Percentiles rank a stretch among this genome's conserved stretches.
Evolutionary conservation across 2,888 invertebrate species (phyloP).

Genomic region (Cephonodes hylas): DNA sequence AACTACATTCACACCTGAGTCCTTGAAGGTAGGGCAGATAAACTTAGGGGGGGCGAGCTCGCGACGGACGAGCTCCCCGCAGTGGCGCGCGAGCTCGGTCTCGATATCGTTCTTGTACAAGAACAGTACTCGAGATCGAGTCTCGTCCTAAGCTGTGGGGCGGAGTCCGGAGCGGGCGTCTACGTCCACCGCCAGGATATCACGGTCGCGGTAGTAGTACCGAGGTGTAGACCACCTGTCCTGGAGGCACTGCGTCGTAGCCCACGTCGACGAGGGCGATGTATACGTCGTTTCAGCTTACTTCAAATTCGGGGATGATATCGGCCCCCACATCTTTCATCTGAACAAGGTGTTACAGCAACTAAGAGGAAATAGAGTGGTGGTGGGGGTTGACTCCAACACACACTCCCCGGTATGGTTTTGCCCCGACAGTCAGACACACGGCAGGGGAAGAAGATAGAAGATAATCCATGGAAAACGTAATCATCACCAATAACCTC

Average conservation of each 20-base stretch:
- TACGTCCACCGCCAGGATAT: not conserved
- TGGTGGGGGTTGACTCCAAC: conserved; percentile 29
- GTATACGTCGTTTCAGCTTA: too few species aligned
- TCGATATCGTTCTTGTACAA: not conserved
- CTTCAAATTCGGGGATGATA: too few species aligned
- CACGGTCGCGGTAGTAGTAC: too few species aligned
- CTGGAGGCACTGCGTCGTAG: too few species aligned
- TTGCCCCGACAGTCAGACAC: conserved; percentile 16
- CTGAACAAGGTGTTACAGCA: not conserved
- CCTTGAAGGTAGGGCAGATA: not conserved
- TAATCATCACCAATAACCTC: not conserved
- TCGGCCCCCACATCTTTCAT: too few species aligned
- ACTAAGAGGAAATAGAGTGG: not conserved
- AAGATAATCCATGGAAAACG: not conserved
- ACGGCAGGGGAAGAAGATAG: conserved; percentile 18
- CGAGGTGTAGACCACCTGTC: too few species aligned
- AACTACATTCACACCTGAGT: not conserved
- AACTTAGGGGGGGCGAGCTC: not conserved
- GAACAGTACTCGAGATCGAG: not conserved
- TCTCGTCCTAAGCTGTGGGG: not conserved
- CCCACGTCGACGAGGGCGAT: too few species aligned
- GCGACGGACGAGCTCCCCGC: not conserved
- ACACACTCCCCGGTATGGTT: conserved; percentile 34
- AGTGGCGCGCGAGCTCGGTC: accelerated
- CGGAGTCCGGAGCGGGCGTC: not conserved